Evolutionary conservation across 2,113 vertebrate species (phyloP), one percentile per base, ranked within the genome.

Genomic region (Dipodomys spectabilis): DNA sequence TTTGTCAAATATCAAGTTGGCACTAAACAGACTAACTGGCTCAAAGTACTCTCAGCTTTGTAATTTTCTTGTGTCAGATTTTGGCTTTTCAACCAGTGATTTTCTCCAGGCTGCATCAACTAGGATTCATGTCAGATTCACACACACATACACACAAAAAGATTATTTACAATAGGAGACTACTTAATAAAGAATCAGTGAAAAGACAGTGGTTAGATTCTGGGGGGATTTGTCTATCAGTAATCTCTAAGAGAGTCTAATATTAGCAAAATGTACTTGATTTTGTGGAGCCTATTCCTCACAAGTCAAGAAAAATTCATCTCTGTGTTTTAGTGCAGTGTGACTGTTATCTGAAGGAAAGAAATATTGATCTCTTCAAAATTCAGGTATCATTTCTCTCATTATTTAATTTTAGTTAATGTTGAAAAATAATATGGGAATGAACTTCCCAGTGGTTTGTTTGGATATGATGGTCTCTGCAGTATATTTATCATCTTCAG

Each of bases 21-120:
- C 73, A 73, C 16, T 93, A 78, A 96, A 86, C 72, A 93, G 82
- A 65, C 22, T 44, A 93, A 90, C 78, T 68, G 78, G 53, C 44
- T 92, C 74, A 71, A 75, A 64, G 49, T 49, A 49, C 16, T 44
- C 11, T 71, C 16, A 30, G 87, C 85, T 93, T 96, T 81, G 53
- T 94, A 95, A 97, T 95, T 95, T 95, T 95, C 78, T 65, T 49
- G 62, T 90, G 68, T 90, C 78, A 86, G 88, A 83, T 53, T 95
- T 49, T 77, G 71, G 85, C 71, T 64, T 92, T 95, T 93, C 86
- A 90, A 93, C 62, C 79, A 85, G 90, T 1, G n/a, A 91, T 95
- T 94, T 96, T 96, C 75, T 88, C 39, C 62, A 92, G 53, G n/a
- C 71, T 81, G 32, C 7, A 28, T 90, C 74, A 68, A 73, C 18